These are phyloP conservation scores for Circaetus cinerascens DNA, from an alignment of 2,113 vertebrate genomes.

Conservation along the genomic window DNA sequence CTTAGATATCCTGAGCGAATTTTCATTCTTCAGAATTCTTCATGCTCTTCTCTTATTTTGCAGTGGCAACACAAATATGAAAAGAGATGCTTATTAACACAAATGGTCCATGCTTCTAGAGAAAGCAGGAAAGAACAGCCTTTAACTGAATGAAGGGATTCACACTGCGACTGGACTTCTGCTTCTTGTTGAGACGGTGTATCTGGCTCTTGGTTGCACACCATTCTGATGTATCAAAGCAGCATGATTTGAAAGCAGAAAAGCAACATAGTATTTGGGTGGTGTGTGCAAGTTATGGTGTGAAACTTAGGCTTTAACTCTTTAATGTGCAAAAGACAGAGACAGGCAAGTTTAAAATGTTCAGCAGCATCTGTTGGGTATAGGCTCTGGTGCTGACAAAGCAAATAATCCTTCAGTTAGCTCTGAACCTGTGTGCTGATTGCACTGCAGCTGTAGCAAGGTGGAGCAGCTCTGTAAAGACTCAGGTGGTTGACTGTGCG, in stretches of 20 bases:
- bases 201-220: not conserved
- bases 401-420: not conserved
- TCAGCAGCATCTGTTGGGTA: not conserved
- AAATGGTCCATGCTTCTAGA: not conserved
- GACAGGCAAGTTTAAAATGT: not conserved
- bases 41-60: not conserved
- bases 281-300: not conserved
- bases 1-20: not conserved
- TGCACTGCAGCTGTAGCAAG: not conserved
- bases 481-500: not conserved
- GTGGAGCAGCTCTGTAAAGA: not conserved
- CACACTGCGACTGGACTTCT: not conserved
- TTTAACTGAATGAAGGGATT: not conserved
- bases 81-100: not conserved
- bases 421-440: not conserved
- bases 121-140: not conserved
- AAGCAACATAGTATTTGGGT: not conserved
- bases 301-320: not conserved
- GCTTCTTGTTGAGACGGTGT: not conserved
- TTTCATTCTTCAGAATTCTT: not conserved
- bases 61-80: not conserved
- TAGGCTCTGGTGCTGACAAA: accelerated
- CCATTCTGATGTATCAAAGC: not conserved
- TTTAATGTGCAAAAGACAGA: not conserved
- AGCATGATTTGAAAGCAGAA: not conserved